Base-by-base conservation (phyloP, 2,888 invertebrate genomes). In the Hypolimnas misippus region DNA sequence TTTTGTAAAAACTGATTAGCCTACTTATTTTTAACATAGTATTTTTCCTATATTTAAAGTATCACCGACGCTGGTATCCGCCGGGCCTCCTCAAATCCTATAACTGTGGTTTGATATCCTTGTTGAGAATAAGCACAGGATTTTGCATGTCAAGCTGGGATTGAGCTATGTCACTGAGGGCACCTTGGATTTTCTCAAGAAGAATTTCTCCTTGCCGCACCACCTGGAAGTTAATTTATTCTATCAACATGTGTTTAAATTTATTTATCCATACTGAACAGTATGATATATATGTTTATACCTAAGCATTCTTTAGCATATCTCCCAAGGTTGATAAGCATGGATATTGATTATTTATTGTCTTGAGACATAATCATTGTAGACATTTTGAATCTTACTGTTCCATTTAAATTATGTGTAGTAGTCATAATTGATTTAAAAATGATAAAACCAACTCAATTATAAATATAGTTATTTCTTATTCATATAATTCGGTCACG, bases 101-200 rank as follows among this genome's bases (percentile, higher is more conserved):
- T 90, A 91, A 87, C 67, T 77, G 83, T n/a, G 87, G 83, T 65
- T 84, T 87, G 2, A 79, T 68, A 67, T 92, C 92, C 65, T 89
- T 88, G 60, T 92, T 90, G 3, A 91, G 74, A 12, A 93, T 92
- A 1, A 92, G 80, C 0, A 92, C 85, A 2, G 94, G 93, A 79
- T 95, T 95, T 76, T 96, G 96, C 97, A 97, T 97, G 74, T 97
- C 97, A 0, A 98, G 91, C 76, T 98, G 98, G 52, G 96, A 95
- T 81, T 98, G 97, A 0, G 98, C 98, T 61, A 99, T 98, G 78
- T 98, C 98, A 77, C 97, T 96, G 0, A 99, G 92, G 0, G 98
- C 98, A 10, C 95, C 94, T 87, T 98, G 98, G 54, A 99, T 97
- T 82, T 97, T 96, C 75, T 96, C 96, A 35, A 99, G 86, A 1